phyloP scores from a whole-genome alignment of 92 coral and sea anemone genomes.

The Palythoa heliodiscus region DNA sequence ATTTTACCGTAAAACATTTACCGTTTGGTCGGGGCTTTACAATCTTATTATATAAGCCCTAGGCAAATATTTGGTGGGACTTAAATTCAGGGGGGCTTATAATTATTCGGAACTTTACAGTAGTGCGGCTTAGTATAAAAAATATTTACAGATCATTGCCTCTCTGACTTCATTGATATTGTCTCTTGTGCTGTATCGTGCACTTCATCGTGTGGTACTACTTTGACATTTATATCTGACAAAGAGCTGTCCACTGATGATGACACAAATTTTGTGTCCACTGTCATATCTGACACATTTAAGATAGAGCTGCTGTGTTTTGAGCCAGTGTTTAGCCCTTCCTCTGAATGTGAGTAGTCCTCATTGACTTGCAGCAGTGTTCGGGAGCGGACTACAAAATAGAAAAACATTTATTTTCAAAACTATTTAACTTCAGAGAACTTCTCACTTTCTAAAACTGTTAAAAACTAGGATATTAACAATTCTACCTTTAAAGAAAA shows the following conservation, averaged over 20 bases:
- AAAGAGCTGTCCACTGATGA: slow-evolving; percentile 17
- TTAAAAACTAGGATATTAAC: no score
- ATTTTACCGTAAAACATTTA: no score
- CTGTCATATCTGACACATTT: slow-evolving; percentile 20
- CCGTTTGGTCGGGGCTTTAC: no score
- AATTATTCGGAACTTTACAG: not conserved
- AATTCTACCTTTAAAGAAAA: not conserved
- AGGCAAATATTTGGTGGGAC: no score
- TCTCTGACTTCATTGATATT: slow-evolving; percentile 20
- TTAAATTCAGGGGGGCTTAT: not conserved
- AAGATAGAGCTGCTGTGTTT: slow-evolving; percentile 19
- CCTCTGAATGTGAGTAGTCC: slow-evolving; percentile 23
- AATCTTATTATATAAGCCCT: no score
- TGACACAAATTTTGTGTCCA: slow-evolving; percentile 17
- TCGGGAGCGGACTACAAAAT: slow-evolving; percentile 21
- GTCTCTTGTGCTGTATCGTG: slow-evolving; percentile 7
- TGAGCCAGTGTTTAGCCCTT: slow-evolving; percentile 30
- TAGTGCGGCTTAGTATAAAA: no score
- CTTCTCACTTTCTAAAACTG: no score
- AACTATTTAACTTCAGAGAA: no score
- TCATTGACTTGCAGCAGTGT: slow-evolving; percentile 40
- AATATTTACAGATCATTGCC: not conserved
- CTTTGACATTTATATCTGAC: slow-evolving; percentile 32
- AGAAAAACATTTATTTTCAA: not conserved
- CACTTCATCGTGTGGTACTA: slow-evolving; percentile 14